These are phyloP conservation scores for Meiosimyza platycephala DNA, from an alignment of 2,888 invertebrate genomes.

Conservation along the genomic window DNA sequence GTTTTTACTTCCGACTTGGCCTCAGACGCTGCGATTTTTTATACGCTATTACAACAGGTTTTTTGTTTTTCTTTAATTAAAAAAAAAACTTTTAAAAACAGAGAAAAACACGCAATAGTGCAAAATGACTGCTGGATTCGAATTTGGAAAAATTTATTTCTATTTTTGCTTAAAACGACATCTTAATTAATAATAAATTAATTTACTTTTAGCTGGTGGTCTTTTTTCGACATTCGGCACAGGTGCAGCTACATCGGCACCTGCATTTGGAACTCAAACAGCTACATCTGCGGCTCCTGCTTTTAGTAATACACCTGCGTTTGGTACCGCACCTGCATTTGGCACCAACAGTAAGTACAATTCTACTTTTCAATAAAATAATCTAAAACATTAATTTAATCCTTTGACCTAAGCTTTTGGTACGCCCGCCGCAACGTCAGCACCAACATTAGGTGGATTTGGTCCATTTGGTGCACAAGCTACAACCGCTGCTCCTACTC, in stretches of 20 bases:
- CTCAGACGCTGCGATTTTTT: too few species aligned
- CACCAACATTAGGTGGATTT: constrained; percentile 60
- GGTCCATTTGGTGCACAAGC: constrained; percentile 50
- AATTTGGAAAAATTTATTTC: too few species aligned
- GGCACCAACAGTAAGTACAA: constrained; percentile 48
- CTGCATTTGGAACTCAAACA: constrained; percentile 46
- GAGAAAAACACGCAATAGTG: too few species aligned
- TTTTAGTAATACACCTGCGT: constrained; percentile 58
- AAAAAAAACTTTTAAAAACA: too few species aligned
- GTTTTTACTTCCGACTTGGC: too few species aligned
- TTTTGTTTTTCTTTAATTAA: too few species aligned
- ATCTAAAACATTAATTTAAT: background rate
- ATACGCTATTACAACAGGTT: too few species aligned
- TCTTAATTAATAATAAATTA: background rate
- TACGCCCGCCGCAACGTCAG: constrained; percentile 48
- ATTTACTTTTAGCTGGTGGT: constrained; percentile 52
- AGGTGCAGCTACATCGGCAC: constrained; percentile 41
- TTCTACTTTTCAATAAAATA: constrained; percentile 37
- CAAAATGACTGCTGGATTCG: too few species aligned
- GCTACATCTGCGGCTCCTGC: constrained; percentile 47
- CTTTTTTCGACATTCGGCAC: constrained; percentile 56
- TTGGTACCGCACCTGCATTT: constrained; percentile 54
- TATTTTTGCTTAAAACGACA: too few species aligned
- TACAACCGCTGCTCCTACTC: constrained; percentile 55
- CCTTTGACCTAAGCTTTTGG: constrained; percentile 50